Conservation (phyloP, 2,113 vertebrate species). For the Otus sunia region DNA sequence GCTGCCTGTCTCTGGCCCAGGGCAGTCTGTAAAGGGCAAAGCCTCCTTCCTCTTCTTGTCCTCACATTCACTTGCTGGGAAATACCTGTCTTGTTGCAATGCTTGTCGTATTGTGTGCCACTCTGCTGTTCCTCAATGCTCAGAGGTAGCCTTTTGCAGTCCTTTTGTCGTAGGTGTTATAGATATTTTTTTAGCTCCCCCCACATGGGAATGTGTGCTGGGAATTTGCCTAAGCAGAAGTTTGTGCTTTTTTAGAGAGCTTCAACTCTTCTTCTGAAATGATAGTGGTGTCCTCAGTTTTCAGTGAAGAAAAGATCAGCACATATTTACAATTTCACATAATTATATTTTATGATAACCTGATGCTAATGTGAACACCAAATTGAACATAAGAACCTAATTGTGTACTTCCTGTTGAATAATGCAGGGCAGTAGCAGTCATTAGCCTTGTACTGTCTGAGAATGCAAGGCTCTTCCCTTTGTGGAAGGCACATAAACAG, state of each 20-base stretch:
- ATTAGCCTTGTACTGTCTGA: conserved; percentile 16
- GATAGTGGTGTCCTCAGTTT: neutral
- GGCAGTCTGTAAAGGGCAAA: neutral
- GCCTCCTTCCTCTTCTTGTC: neutral
- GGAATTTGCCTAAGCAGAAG: neutral
- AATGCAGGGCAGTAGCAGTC: conserved; percentile 51
- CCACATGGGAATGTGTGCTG: neutral
- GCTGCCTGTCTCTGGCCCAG: neutral
- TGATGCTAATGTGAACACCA: conserved; percentile 49
- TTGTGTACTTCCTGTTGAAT: conserved; percentile 66
- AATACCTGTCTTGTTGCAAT: neutral
- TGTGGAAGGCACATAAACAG: conserved; percentile 14
- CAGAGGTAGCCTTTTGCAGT: neutral
- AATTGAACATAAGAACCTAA: conserved; percentile 55
- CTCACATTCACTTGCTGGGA: neutral
- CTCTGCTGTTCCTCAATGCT: neutral
- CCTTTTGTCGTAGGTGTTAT: neutral
- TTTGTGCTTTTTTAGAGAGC: neutral
- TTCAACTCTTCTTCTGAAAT: neutral
- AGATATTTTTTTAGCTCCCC: neutral
- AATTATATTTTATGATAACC: conserved; percentile 62
- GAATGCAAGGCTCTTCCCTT: neutral
- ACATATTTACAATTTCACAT: conserved; percentile 39
- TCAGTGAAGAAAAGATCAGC: neutral
- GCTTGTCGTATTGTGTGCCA: accelerated